phyloP scores from a whole-genome alignment of 2,888 invertebrate genomes.

The Drosophila parthenogenetica region DNA sequence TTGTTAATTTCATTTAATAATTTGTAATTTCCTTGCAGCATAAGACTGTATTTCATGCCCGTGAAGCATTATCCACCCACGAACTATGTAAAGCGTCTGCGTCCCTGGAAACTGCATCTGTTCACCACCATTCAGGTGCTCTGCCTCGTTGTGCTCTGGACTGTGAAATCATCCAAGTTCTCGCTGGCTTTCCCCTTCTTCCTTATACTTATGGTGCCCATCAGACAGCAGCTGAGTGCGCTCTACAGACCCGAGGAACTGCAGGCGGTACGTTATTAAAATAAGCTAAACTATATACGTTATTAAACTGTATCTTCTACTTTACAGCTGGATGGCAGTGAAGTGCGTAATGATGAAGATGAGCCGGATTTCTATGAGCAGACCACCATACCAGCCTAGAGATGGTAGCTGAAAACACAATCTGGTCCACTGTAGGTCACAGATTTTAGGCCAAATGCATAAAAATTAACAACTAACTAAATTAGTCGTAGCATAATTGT shows the following conservation, averaged over 20 bases:
- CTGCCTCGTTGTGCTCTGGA: conserved; percentile 92
- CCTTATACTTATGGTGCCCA: conserved; percentile 95
- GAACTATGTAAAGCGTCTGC: conserved; percentile 94
- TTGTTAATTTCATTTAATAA: not conserved
- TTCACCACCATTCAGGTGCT: conserved; percentile 94
- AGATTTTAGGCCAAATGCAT: conserved; percentile 46
- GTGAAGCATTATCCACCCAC: conserved; percentile 97
- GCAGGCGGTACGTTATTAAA: conserved; percentile 88
- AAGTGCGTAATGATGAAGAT: conserved; percentile 92
- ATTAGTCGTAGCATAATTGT: conserved; percentile 53
- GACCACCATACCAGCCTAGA: conserved; percentile 92
- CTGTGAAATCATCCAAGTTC: conserved; percentile 94
- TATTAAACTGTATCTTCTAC: conserved; percentile 29
- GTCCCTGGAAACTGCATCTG: conserved; percentile 95
- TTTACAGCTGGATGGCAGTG: conserved; percentile 93
- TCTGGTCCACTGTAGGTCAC: not conserved
- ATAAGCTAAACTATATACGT: accelerated
- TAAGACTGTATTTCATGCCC: conserved; percentile 95
- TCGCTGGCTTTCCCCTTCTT: conserved; percentile 98
- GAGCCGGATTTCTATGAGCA: conserved; percentile 98
- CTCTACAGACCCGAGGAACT: conserved; percentile 93
- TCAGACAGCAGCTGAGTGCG: conserved; percentile 90
- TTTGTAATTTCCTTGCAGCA: conserved; percentile 85
- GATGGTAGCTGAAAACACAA: conserved; percentile 30
- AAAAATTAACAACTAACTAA: conserved; percentile 28